Evolutionary conservation across 2,888 invertebrate species (phyloP).

Genomic region (Salticus scenicus): DNA sequence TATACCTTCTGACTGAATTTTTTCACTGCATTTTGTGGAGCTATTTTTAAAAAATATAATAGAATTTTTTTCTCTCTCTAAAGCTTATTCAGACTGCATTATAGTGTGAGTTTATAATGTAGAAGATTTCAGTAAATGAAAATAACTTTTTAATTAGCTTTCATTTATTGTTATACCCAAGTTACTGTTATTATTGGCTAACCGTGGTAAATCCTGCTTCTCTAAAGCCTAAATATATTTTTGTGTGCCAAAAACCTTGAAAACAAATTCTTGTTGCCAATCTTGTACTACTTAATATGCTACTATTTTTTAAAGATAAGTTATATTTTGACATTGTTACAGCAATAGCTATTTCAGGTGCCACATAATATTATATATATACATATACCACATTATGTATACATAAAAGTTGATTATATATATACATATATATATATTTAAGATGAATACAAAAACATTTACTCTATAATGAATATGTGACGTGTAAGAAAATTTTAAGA

Average conservation of each 20-base stretch:
- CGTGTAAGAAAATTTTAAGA: too few species aligned
- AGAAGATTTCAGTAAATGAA: too few species aligned
- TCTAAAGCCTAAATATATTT: slow-evolving; percentile 41
- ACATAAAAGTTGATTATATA: slow-evolving; percentile 23
- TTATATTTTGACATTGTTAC: slow-evolving; percentile 64
- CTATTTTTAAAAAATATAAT: too few species aligned
- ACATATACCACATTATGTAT: slow-evolving; percentile 36
- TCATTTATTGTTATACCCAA: neutral
- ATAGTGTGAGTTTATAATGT: too few species aligned
- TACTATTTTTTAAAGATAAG: slow-evolving; percentile 43
- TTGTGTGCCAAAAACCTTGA: slow-evolving; percentile 61
- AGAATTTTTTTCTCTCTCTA: too few species aligned
- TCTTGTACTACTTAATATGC: slow-evolving; percentile 40
- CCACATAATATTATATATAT: slow-evolving; percentile 52
- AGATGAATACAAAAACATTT: too few species aligned
- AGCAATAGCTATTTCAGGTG: slow-evolving; percentile 44
- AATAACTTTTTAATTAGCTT: too few species aligned
- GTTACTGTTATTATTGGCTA: neutral
- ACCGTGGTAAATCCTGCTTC: neutral
- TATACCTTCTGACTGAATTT: too few species aligned
- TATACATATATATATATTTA: too few species aligned
- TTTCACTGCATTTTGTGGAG: too few species aligned
- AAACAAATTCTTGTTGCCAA: slow-evolving; percentile 42
- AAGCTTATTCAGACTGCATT: too few species aligned
- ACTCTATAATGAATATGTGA: too few species aligned